Evolutionary conservation across 2,888 invertebrate genomes (phyloP).

Genomic region (Cyclophora albipunctata): DNA sequence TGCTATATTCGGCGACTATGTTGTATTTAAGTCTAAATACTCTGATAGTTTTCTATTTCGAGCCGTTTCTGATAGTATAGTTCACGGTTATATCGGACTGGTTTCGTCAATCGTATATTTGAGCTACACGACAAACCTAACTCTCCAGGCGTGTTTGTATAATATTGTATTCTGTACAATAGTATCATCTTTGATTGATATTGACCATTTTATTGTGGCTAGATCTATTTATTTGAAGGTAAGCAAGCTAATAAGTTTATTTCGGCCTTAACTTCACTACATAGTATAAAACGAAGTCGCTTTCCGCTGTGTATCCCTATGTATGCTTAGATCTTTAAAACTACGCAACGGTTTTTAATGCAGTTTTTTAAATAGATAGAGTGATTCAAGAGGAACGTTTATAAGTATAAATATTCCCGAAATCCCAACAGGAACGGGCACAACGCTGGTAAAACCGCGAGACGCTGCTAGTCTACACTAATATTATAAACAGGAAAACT

Average conservation of each 20-base stretch:
- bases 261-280: no score
- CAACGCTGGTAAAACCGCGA: no score
- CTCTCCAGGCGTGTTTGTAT: slow-evolving; percentile 23
- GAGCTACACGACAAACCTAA: slow-evolving; percentile 31
- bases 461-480: no score
- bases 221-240: slow-evolving; percentile 55
- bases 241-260: slow-evolving; percentile 9
- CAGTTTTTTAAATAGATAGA: no score
- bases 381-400: no score
- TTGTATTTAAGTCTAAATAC: slow-evolving; percentile 55
- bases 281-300: no score
- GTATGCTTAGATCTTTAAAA: no score
- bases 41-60: slow-evolving; percentile 41
- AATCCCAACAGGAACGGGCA: no score
- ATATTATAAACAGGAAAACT: no score
- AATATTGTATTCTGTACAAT: slow-evolving; percentile 47
- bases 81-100: slow-evolving; percentile 48
- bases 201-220: slow-evolving; percentile 59
- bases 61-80: slow-evolving; percentile 43
- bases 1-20: slow-evolving; percentile 46
- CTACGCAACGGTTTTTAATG: no score
- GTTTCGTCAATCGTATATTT: slow-evolving; percentile 51
- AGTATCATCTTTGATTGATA: slow-evolving; percentile 50
- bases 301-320: no score
- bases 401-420: no score